Base-by-base conservation (phyloP, 2,888 invertebrate species). In the Ptilodon capucinus region DNA sequence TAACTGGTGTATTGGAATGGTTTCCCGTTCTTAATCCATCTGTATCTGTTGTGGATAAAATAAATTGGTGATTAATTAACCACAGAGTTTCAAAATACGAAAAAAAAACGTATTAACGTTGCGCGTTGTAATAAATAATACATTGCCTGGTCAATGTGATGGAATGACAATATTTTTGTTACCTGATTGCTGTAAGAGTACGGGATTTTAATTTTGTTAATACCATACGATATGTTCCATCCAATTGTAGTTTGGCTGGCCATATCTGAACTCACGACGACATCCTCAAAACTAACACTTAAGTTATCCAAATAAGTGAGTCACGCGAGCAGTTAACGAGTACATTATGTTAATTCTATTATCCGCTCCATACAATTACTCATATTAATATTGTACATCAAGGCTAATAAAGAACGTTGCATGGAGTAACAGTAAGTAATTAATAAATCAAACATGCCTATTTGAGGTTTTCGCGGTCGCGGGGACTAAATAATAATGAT, bases 11-110 rank as follows among this genome's bases (percentile, higher is more conserved):
- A 98, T 65, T 97, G 95, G 90, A 98, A 99, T n/a, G 94, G 92
- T 73, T 97, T 97, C 45, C 98, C 98, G 92, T 99, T 98, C 84
- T 99, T 99, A 58, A 96, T 93, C 99, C 99, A 99, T 72, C 93
- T 93, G 81, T 97, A 97, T 71, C 96, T 96, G 87, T 76, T 57
- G 47, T 32, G 57, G 52, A 66, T 60, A 65, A 70, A 13, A n/a
- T n/a, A 38, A 19, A 0, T 19, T 13, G 7, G n/a, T 13, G 19
- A 13, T 38, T 36, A 36, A 11, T 30, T 23, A 6, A 8, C 8
- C 23, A 23, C 8, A n/a, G n/a, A n/a, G n/a, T n/a, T n/a, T n/a
- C 23, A 28, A n/a, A n/a, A 28, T 8, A n/a, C 11, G 0, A 28
- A 28, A 8, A 28, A 11, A 11, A 28, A 21, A 21, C 7, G 4